These are phyloP conservation scores for Aquatica leii DNA, from an alignment of 2,888 invertebrate genomes.

Conservation along the genomic window DNA sequence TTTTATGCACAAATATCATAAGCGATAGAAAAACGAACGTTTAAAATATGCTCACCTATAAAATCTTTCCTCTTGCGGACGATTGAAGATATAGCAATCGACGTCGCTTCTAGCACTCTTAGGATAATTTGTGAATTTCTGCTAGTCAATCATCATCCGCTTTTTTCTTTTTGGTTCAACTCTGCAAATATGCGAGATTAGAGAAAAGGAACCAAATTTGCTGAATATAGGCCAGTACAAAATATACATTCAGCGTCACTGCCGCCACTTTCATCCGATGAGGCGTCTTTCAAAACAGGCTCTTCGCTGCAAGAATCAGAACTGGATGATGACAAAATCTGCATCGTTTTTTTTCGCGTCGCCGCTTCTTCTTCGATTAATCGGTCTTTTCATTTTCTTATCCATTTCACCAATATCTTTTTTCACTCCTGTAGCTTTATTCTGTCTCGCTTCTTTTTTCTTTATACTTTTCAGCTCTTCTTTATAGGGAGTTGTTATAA, in stretches of 20 bases:
- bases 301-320: background rate
- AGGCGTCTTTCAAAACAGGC: background rate
- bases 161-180: too few relatives aligned
- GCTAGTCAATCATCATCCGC: too few relatives aligned
- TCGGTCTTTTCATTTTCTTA: background rate
- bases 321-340: background rate
- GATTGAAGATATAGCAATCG: too few relatives aligned
- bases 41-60: too few relatives aligned
- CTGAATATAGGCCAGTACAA: slow-evolving; percentile 7
- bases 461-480: background rate
- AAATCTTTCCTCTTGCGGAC: too few relatives aligned
- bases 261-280: slow-evolving; percentile 3
- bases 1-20: too few relatives aligned
- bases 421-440: background rate
- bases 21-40: too few relatives aligned
- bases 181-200: too few relatives aligned
- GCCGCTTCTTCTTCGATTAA: background rate
- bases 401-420: background rate
- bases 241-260: slow-evolving; percentile 15
- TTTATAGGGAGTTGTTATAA: slow-evolving; percentile 1
- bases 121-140: too few relatives aligned
- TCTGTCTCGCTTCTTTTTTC: slow-evolving; percentile 2
- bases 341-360: background rate
- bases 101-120: too few relatives aligned
- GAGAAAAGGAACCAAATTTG: too few relatives aligned